Percentiles rank a stretch among this genome's conserved stretches.
phyloP scores from a whole-genome alignment of 2,113 vertebrate species.

The Leptocoma aspasia region DNA sequence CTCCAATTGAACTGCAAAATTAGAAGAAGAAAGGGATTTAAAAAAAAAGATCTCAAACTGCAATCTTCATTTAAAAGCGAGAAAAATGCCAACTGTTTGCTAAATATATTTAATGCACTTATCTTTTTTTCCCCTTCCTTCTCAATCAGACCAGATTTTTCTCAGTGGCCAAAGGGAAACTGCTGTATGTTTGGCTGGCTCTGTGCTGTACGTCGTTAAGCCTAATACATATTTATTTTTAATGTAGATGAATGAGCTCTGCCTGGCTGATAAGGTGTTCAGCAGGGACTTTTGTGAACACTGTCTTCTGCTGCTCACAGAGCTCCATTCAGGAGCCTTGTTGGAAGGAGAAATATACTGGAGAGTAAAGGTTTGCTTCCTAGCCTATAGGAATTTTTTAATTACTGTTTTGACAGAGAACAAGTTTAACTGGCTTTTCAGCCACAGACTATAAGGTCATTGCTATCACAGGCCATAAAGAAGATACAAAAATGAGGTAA shows the following conservation, averaged over 20 bases:
- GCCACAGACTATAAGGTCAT: slow-evolving; percentile 60
- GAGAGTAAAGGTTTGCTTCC: slow-evolving; percentile 27
- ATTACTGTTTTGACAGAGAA: slow-evolving; percentile 66
- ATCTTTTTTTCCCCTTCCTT: background rate
- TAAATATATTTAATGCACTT: background rate
- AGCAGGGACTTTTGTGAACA: background rate
- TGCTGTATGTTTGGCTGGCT: background rate
- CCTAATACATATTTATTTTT: slow-evolving; percentile 46
- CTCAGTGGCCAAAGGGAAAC: background rate
- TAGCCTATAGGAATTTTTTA: slow-evolving; percentile 56
- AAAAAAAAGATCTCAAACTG: background rate
- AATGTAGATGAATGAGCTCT: background rate
- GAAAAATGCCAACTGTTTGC: background rate
- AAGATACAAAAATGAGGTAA: slow-evolving; percentile 67
- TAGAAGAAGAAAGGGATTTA: background rate
- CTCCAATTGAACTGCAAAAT: background rate
- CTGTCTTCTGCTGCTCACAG: background rate
- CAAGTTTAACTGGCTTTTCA: slow-evolving; percentile 58
- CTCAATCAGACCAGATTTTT: background rate
- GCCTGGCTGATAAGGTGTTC: background rate
- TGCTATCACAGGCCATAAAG: slow-evolving; percentile 60
- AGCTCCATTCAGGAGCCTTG: background rate
- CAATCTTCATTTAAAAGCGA: background rate
- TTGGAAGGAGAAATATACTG: background rate
- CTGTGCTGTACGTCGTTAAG: accelerated